A percentile compares a stretch with the other conserved stretches of the same genome.
phyloP scores from a whole-genome alignment of 2,888 invertebrate genomes.

The Drosophila pullipes region DNA sequence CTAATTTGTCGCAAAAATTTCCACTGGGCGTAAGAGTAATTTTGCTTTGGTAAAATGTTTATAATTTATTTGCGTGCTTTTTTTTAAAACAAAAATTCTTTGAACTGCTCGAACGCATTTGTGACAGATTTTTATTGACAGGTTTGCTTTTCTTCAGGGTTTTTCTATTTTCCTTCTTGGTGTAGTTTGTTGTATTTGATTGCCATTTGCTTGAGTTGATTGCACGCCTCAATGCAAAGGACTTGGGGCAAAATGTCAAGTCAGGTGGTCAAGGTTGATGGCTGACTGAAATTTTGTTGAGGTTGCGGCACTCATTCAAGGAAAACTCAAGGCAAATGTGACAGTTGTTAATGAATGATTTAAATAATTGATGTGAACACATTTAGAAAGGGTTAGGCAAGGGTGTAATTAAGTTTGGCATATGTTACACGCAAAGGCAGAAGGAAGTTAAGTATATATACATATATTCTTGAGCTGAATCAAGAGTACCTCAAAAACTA shows the following conservation, averaged over 20 bases:
- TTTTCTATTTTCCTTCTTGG: conserved; percentile 14
- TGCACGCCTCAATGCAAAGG: conserved; percentile 64
- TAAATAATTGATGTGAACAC: conserved; percentile 6
- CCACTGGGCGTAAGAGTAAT: conserved; percentile 59
- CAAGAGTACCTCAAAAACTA: background rate
- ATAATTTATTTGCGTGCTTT: conserved; percentile 9
- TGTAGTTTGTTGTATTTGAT: conserved; percentile 19
- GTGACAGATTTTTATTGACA: conserved; percentile 60
- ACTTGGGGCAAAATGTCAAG: conserved; percentile 27
- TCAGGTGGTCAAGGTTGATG: conserved; percentile 43
- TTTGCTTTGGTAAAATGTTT: conserved; percentile 2
- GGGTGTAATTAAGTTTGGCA: background rate
- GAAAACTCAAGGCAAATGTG: conserved; percentile 34
- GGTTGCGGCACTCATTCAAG: conserved; percentile 4
- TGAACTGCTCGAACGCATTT: conserved; percentile 32
- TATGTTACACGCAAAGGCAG: background rate
- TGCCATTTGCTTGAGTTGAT: conserved; percentile 55
- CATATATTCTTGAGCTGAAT: background rate
- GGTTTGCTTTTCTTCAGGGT: conserved; percentile 23
- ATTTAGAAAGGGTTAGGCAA: background rate
- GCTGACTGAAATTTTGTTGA: conserved; percentile 9
- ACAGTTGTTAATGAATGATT: conserved; percentile 20
- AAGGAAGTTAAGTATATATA: background rate
- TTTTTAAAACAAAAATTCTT: conserved; percentile 19
- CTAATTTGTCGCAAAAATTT: conserved; percentile 45